phyloP scores from a whole-genome alignment of 1,140 invertebrate species.

The Drosophila grimshawi region DNA sequence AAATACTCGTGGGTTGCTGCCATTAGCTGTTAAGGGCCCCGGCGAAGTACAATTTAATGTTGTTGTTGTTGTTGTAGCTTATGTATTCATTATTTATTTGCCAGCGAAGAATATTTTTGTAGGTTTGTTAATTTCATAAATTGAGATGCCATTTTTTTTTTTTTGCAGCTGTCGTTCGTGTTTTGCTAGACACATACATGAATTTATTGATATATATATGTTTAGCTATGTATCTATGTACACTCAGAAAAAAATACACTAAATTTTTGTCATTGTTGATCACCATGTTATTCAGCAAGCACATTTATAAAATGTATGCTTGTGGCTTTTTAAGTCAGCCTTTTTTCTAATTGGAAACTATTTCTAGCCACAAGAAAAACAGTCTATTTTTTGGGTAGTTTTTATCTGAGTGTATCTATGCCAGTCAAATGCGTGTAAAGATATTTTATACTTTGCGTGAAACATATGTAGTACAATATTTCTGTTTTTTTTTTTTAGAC shows the following conservation, averaged over 20 bases:
- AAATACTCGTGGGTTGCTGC: conserved; percentile 47
- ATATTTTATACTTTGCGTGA: conserved; percentile 24
- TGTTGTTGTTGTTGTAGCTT: conserved; percentile 31
- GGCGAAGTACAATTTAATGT: conserved; percentile 22
- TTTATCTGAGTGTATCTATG: not conserved
- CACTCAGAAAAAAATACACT: too few relatives aligned
- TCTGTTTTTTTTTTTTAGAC: conserved; percentile 44
- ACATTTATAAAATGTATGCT: not conserved
- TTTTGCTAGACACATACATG: not conserved
- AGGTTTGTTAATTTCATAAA: conserved; percentile 78
- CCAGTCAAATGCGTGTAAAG: conserved; percentile 20
- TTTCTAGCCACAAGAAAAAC: too few relatives aligned
- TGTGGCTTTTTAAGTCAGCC: too few relatives aligned
- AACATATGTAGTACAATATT: conserved; percentile 10
- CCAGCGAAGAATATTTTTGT: conserved; percentile 46
- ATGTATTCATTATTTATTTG: conserved; percentile 67
- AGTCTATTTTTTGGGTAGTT: too few relatives aligned
- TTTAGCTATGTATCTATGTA: not conserved
- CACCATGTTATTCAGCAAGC: not conserved
- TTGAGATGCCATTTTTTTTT: conserved; percentile 61
- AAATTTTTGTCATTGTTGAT: too few relatives aligned
- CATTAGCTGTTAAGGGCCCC: conserved; percentile 59
- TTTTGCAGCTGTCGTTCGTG: conserved; percentile 28
- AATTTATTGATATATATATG: not conserved
- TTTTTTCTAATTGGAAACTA: too few relatives aligned